phyloP scores from a whole-genome alignment of 1,140 invertebrate species.

The Zaprionus tsacasi region DNA sequence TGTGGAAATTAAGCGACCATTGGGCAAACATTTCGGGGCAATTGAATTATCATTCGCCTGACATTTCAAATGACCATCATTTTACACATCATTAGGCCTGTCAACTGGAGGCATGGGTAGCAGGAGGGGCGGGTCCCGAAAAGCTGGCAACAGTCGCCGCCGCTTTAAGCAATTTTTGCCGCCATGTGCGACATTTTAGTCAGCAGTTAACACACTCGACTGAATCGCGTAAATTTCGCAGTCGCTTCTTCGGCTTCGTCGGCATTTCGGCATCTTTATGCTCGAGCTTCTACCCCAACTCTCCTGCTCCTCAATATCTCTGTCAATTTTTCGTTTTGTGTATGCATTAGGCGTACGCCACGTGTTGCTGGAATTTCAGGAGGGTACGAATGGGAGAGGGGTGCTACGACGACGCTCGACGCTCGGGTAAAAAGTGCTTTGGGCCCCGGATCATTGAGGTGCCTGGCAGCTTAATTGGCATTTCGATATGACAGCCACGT shows the following conservation, averaged over 20 bases:
- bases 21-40: constrained; percentile 19
- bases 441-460: constrained; percentile 52
- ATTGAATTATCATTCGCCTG: constrained; percentile 53
- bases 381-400: too few species aligned
- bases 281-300: background rate
- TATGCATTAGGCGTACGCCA: constrained; percentile 52
- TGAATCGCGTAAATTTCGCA: constrained; percentile 57
- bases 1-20: constrained; percentile 7
- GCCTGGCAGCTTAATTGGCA: constrained; percentile 70
- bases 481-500: constrained; percentile 70
- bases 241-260: constrained; percentile 18
- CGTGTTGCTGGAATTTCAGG: constrained; percentile 41
- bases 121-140: background rate
- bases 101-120: constrained; percentile 23
- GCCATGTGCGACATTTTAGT: constrained; percentile 29
- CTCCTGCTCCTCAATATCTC: constrained; percentile 26
- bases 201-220: constrained; percentile 44
- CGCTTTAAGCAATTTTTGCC: constrained; percentile 20
- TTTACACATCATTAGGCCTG: constrained; percentile 79
- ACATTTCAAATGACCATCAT: constrained; percentile 67
- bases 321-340: constrained; percentile 34
- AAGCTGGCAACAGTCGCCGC: constrained; percentile 1
- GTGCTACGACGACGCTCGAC: too few species aligned
- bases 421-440: constrained; percentile 9
- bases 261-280: constrained; percentile 3